Conservation (phyloP, 2,888 invertebrate genomes). For the Julus scandinavius region DNA sequence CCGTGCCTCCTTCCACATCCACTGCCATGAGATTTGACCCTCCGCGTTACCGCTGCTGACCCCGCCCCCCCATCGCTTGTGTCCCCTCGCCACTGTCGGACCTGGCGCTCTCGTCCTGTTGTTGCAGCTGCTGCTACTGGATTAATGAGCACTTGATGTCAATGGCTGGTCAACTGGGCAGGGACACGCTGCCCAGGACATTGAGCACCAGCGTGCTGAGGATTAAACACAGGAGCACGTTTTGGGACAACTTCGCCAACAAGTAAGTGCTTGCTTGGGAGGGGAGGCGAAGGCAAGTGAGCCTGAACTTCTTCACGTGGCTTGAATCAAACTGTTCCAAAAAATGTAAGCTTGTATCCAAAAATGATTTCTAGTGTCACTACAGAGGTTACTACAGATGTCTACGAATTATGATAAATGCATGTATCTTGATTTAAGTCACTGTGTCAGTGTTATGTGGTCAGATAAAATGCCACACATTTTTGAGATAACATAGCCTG, state of each 20-base stretch:
- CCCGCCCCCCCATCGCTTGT: background rate
- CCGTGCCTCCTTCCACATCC: background rate
- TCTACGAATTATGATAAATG: too few species aligned
- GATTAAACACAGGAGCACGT: slow-evolving; percentile 80
- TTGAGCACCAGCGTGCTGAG: slow-evolving; percentile 83
- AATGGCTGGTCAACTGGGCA: slow-evolving; percentile 44
- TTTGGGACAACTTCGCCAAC: slow-evolving; percentile 80
- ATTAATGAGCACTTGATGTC: slow-evolving; percentile 40
- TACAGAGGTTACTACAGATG: too few species aligned
- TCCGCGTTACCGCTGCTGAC: background rate
- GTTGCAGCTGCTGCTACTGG: slow-evolving; percentile 41
- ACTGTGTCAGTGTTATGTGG: too few species aligned
- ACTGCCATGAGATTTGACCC: background rate
- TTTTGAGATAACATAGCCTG: too few species aligned
- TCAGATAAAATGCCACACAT: too few species aligned
- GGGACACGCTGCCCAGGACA: slow-evolving; percentile 68
- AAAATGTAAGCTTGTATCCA: background rate
- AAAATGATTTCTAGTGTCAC: too few species aligned
- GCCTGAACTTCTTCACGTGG: background rate
- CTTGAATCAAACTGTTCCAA: background rate
- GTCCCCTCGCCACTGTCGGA: background rate
- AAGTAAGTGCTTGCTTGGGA: slow-evolving; percentile 62
- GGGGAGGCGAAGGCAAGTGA: background rate
- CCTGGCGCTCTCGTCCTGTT: slow-evolving; percentile 29
- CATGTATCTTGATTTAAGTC: too few species aligned